A percentile compares a stretch with the other conserved stretches of the same genome.
Conservation (phyloP, 1,140 invertebrate genomes). For the Drosophila baimaii region DNA sequence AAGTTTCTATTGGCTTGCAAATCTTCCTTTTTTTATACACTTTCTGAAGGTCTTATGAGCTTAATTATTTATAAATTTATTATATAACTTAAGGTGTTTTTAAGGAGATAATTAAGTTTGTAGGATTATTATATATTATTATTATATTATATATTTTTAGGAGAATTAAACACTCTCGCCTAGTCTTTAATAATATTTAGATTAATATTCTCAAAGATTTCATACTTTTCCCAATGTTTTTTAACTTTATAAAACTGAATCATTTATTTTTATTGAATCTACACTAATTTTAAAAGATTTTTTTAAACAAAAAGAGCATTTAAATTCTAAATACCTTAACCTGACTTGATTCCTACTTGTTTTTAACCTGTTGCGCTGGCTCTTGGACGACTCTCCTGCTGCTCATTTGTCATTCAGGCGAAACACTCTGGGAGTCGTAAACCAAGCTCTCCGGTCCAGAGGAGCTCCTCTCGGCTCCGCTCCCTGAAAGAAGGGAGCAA, state of each 20-base stretch:
- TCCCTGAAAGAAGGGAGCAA: conserved; percentile 20
- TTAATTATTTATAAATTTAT: background rate
- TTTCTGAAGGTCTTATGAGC: background rate
- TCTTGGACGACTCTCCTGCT: conserved; percentile 39
- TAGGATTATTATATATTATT: too few relatives aligned
- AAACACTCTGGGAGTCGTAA: conserved; percentile 68
- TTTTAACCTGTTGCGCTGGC: conserved; percentile 65
- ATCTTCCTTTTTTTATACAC: conserved; percentile 22
- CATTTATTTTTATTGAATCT: too few relatives aligned
- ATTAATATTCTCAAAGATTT: too few relatives aligned
- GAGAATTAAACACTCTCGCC: too few relatives aligned
- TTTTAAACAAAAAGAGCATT: conserved; percentile 2
- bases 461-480: conserved; percentile 21
- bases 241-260: too few relatives aligned
- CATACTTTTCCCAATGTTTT: too few relatives aligned
- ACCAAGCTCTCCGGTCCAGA: conserved; percentile 30
- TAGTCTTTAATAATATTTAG: too few relatives aligned
- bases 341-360: background rate
- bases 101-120: too few relatives aligned
- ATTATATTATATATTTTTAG: too few relatives aligned
- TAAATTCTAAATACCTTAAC: background rate
- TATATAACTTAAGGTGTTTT: background rate
- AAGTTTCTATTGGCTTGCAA: conserved; percentile 56
- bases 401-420: conserved; percentile 82
- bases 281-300: background rate